Percentiles rank a stretch among this genome's conserved stretches.
phyloP scores from a whole-genome alignment of 1,140 invertebrate genomes.

The Diabrotica undecimpunctata region DNA sequence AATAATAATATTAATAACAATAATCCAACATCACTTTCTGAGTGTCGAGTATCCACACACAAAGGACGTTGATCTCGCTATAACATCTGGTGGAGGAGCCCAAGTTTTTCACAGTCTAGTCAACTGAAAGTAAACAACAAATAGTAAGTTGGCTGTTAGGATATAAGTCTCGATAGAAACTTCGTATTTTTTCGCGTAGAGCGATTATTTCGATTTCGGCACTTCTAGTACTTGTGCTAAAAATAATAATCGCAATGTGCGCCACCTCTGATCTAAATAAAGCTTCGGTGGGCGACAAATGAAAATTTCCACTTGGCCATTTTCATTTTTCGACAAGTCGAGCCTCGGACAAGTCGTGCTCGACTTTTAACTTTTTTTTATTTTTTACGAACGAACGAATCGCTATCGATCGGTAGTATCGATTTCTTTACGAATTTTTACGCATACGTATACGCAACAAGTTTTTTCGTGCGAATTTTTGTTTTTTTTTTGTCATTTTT shows the following conservation, averaged over 20 bases:
- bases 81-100: no score
- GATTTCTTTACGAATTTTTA: slow-evolving; percentile 9
- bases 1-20: neutral
- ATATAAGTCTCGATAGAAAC: no score
- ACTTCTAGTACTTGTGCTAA: neutral
- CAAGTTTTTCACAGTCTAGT: no score
- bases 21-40: neutral
- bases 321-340: slow-evolving; percentile 40
- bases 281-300: slow-evolving; percentile 43
- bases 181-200: no score
- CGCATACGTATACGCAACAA: slow-evolving; percentile 9
- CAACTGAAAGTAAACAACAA: no score
- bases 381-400: slow-evolving; percentile 44
- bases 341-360: slow-evolving; percentile 35
- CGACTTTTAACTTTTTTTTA: slow-evolving; percentile 26
- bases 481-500: slow-evolving; percentile 16
- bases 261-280: slow-evolving; percentile 43
- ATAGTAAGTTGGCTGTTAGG: no score
- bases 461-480: slow-evolving; percentile 13
- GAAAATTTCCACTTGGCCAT: slow-evolving; percentile 40
- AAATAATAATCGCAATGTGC: slow-evolving; percentile 38
- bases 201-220: no score
- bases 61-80: no score
- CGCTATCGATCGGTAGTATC: slow-evolving; percentile 7
- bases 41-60: no score